These are phyloP conservation scores for Spea bombifrons DNA, from an alignment of 2,113 vertebrate genomes.

Conservation along the genomic window DNA sequence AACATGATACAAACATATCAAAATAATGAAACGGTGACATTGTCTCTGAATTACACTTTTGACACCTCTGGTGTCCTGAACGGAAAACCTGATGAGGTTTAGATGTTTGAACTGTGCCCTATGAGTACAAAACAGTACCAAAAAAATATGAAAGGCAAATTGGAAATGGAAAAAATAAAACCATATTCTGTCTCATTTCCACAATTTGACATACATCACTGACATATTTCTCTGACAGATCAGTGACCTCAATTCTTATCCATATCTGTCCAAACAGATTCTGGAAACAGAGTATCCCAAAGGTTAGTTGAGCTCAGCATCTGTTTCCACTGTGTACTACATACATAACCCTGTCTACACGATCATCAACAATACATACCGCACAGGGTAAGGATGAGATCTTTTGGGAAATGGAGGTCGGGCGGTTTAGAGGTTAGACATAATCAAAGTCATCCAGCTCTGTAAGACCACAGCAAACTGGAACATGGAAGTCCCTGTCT, in stretches of 20 bases:
- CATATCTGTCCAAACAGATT: slow-evolving; percentile 66
- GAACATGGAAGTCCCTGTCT: background rate
- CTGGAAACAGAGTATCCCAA: slow-evolving; percentile 65
- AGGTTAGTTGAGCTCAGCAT: slow-evolving; percentile 67
- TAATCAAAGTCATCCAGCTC: background rate
- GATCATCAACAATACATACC: slow-evolving; percentile 27
- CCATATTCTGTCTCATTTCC: slow-evolving; percentile 46
- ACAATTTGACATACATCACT: slow-evolving; percentile 43
- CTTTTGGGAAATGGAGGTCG: slow-evolving; percentile 10
- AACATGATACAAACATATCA: slow-evolving; percentile 31
- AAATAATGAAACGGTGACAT: slow-evolving; percentile 37
- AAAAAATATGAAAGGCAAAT: slow-evolving; percentile 38
- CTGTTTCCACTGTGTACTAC: slow-evolving; percentile 63
- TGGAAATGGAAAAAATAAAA: slow-evolving; percentile 47
- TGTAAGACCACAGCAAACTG: too few relatives aligned
- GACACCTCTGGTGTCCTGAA: slow-evolving; percentile 36
- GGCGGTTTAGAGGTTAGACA: background rate
- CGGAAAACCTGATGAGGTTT: slow-evolving; percentile 44
- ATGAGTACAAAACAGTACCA: slow-evolving; percentile 18
- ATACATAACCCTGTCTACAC: slow-evolving; percentile 50
- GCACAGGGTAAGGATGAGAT: slow-evolving; percentile 6
- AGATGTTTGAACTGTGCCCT: slow-evolving; percentile 42
- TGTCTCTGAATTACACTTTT: slow-evolving; percentile 22
- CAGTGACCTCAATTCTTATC: slow-evolving; percentile 65
- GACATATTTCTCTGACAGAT: slow-evolving; percentile 59